These are phyloP conservation scores for Hippoglossus hippoglossus DNA, from an alignment of 2,797 vertebrate genomes.

Conservation along the genomic window DNA sequence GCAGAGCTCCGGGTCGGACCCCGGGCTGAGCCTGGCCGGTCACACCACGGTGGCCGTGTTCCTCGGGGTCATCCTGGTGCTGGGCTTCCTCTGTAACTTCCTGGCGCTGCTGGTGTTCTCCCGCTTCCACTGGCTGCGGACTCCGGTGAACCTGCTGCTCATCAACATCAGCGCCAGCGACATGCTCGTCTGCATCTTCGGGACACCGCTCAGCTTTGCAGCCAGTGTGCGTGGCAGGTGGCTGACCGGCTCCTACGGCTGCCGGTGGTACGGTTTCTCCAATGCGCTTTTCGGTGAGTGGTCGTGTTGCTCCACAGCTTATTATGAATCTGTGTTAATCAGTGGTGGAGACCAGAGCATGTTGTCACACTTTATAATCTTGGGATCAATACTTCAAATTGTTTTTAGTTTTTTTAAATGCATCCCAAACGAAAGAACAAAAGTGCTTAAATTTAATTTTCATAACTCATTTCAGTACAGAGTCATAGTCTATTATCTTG, in stretches of 20 bases:
- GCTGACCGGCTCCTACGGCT: slow-evolving; percentile 79
- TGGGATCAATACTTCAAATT: too few species aligned
- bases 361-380: too few species aligned
- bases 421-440: too few species aligned
- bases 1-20: neutral
- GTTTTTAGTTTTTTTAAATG: too few species aligned
- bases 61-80: slow-evolving; percentile 76
- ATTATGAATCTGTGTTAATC: too few species aligned
- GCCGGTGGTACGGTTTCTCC: slow-evolving; percentile 83
- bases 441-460: too few species aligned
- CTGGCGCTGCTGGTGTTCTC: slow-evolving; percentile 80
- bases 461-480: too few species aligned
- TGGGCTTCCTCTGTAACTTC: slow-evolving; percentile 81
- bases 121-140: slow-evolving; percentile 73
- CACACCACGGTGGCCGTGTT: slow-evolving; percentile 54
- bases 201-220: slow-evolving; percentile 83
- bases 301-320: neutral
- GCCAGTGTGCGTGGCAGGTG: slow-evolving; percentile 78
- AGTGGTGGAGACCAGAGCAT: too few species aligned
- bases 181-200: slow-evolving; percentile 81
- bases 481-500: too few species aligned
- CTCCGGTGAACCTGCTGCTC: slow-evolving; percentile 80
- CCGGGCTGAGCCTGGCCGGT: slow-evolving; percentile 36
- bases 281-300: slow-evolving; percentile 81
- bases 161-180: slow-evolving; percentile 83